Evolutionary conservation across 30 jellyfish, hydroid and myxozoan species (phyloP).

Genomic region (Hydractinia echinata): DNA sequence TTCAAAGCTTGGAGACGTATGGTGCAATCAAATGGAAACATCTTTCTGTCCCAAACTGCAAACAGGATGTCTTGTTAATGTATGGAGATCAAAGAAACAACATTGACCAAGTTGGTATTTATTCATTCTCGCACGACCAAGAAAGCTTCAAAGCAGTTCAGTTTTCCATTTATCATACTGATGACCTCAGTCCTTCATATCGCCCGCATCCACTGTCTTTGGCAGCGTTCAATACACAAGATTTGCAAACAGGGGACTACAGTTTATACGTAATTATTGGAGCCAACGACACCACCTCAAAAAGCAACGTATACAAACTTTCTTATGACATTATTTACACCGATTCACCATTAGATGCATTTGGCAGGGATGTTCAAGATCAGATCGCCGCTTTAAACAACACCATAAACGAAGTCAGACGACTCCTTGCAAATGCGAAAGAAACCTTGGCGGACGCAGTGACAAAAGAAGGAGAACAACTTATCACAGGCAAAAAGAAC

Average conservation of each 20-base stretch:
- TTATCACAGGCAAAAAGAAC: slow-evolving; percentile 28
- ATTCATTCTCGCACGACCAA: slow-evolving; percentile 33
- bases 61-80: slow-evolving; percentile 37
- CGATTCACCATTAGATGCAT: slow-evolving; percentile 53
- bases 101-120: slow-evolving; percentile 68
- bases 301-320: slow-evolving; percentile 41
- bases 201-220: slow-evolving; percentile 59
- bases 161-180: slow-evolving; percentile 40
- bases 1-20: slow-evolving; percentile 34
- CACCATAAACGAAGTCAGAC: slow-evolving; percentile 11
- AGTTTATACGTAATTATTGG: slow-evolving; percentile 53
- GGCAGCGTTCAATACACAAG: slow-evolving; percentile 39
- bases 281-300: slow-evolving; percentile 31
- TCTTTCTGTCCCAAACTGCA: slow-evolving; percentile 49
- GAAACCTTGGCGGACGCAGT: slow-evolving; percentile 34
- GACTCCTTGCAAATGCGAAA: not conserved
- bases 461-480: slow-evolving; percentile 8
- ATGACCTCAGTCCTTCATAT: not conserved
- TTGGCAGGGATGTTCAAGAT: slow-evolving; percentile 20
- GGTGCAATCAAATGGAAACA: slow-evolving; percentile 69
- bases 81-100: slow-evolving; percentile 59
- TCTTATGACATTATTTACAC: slow-evolving; percentile 26
- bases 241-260: slow-evolving; percentile 9
- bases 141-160: slow-evolving; percentile 48
- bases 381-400: not conserved